Base-by-base conservation (phyloP, 2,797 vertebrate genomes). In the Anisognathus igniventris region DNA sequence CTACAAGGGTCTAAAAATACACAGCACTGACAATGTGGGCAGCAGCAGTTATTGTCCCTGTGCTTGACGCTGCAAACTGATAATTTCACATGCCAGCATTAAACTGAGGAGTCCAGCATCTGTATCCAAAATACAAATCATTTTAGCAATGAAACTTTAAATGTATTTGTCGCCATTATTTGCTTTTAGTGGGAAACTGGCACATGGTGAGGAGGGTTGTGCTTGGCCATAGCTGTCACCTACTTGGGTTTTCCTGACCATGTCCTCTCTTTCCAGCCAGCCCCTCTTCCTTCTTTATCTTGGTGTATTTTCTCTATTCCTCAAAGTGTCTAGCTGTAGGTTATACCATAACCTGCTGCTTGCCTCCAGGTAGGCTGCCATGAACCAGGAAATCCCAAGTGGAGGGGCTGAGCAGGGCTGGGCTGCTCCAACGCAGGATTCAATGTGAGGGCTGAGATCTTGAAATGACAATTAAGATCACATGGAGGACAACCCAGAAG, bases 1-100 rank as follows among this genome's bases (percentile, higher is more conserved):
- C 96, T 93, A 96, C 95, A 23, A 25, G 28, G 33, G 51, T 89
- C 96, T 96, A 96, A 95, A 97, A 97, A 96, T 96, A 97, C 1
- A 3, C 50, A 62, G 70, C 78, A 40, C 2, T 66, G 80, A 87
- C 85, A 93, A 73, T 25, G 65, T 31, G 79, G 56, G 81, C 74
- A 33, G 31, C 62, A 57, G 67, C 84, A 76, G 71, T 67, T 88
- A 91, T 96, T 95, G 88, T 93, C 88, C 53, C 54, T 64, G 61
- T 51, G 51, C 62, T 40, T 18, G 16, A 88, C 79, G 50, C 56
- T 94, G 48, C 3, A 7, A 91, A 58, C 47, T 24, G 65, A 24
- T 93, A 67, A 77, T 85, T 90, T 92, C 76, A 77, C 17, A 62
- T 40, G 39, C 58, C 62, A 66, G n/a, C 62, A 44, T 21, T 64